Evolutionary conservation across 53 echinoderm and acorn worm genomes (phyloP), one percentile per base, ranked within the genome.

Genomic region (Paracentrotus lividus): DNA sequence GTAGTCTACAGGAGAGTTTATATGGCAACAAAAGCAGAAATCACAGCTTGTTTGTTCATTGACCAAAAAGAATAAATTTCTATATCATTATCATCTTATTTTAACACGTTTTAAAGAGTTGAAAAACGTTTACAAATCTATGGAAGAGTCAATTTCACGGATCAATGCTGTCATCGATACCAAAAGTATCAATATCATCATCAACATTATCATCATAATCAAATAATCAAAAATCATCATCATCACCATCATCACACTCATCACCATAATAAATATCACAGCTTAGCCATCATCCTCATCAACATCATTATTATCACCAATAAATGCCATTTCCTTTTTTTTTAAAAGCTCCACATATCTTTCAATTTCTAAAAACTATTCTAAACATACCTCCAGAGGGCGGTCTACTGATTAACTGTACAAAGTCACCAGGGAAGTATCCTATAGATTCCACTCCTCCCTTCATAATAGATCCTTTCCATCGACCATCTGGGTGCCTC

Each of bases 391-490:
- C 93, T 91, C 93, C 93, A 51, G 97, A 97, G 91, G 88, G 91
- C 91, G 96, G 95, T 85, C 94, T 93, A 54, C 95, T 93, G 13
- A 99, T 90, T 4, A 97, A 92, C 93, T 99, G 96, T 1, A 99
- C 97, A 65, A 95, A 93, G 52, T 97, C 94, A 18, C 97, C 95
- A 57, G 96, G 96, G 90, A 99, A 99, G 88, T 92, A 99, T 5
- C 99, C 99, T 65, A 97, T 99, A 67, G 86, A 95, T 77, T 99
- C 97, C 18, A 77, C 72, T 34, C 85, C 58, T n/a, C 95, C 96
- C 36, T 93, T 94, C 38, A 88, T 95, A 31, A 97, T 94, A 38
- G 96, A 95, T 0, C 99, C 99, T 78, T 97, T 99, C 99, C 99
- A 99, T 72, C 96, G 72, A 16, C 99, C 99, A 67, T 97, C 95